These are phyloP conservation scores for Lordiphosa fenestrarum DNA, from an alignment of 2,888 invertebrate species.

Conservation along the genomic window DNA sequence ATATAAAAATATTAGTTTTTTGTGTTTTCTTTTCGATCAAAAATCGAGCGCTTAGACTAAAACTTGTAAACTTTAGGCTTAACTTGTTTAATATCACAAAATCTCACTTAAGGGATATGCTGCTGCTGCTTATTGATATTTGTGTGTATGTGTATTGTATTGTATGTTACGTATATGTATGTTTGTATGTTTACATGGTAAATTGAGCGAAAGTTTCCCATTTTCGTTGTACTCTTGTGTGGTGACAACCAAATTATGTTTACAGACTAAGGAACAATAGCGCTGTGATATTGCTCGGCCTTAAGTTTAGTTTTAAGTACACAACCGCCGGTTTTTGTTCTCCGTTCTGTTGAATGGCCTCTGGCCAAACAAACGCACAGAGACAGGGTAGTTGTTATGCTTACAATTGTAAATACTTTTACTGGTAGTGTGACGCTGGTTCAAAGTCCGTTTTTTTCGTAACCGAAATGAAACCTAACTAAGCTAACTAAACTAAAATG, in stretches of 20 bases:
- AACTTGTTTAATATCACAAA: slow-evolving; percentile 59
- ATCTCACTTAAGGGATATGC: slow-evolving; percentile 64
- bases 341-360: slow-evolving; percentile 25
- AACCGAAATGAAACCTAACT: slow-evolving; percentile 25
- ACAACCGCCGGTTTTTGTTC: slow-evolving; percentile 73
- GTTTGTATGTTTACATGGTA: slow-evolving; percentile 35
- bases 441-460: slow-evolving; percentile 58
- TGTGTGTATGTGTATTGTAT: slow-evolving; percentile 13
- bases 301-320: slow-evolving; percentile 67
- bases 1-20: slow-evolving; percentile 16
- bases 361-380: slow-evolving; percentile 39
- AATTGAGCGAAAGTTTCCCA: slow-evolving; percentile 73
- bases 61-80: slow-evolving; percentile 72
- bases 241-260: slow-evolving; percentile 61
- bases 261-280: slow-evolving; percentile 76
- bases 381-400: slow-evolving; percentile 53
- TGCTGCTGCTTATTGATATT: slow-evolving; percentile 57
- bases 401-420: slow-evolving; percentile 65
- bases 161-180: slow-evolving; percentile 35
- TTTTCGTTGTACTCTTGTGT: slow-evolving; percentile 67
- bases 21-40: slow-evolving; percentile 54
- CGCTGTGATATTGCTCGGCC: slow-evolving; percentile 76
- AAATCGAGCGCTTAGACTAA: slow-evolving; percentile 45
- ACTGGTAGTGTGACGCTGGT: slow-evolving; percentile 74
- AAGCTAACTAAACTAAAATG: slow-evolving; percentile 25